A percentile compares a stretch with the other conserved stretches of the same genome.
phyloP scores from a whole-genome alignment of 2,888 invertebrate genomes.

The Strigamia maritima region DNA sequence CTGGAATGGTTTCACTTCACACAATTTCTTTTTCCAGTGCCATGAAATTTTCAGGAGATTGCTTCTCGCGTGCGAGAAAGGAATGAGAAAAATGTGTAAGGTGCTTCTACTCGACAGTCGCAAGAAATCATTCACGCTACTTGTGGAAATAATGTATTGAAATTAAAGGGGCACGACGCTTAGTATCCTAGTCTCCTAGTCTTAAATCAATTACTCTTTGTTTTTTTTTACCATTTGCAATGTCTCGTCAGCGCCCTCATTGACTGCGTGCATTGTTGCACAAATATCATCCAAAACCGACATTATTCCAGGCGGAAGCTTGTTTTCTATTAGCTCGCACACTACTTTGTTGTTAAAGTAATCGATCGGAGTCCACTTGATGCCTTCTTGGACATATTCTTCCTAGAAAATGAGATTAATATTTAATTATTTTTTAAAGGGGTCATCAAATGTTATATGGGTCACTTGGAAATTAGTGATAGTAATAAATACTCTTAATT shows the following conservation, averaged over 20 bases:
- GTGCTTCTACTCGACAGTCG: not conserved
- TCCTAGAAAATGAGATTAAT: constrained; percentile 54
- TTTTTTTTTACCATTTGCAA: constrained; percentile 55
- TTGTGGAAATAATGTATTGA: not conserved
- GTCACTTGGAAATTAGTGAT: not conserved
- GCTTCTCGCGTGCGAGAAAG: not conserved
- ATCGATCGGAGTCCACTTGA: constrained; percentile 65
- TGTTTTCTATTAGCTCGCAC: constrained; percentile 65
- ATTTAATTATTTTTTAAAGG: not conserved
- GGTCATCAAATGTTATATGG: not conserved
- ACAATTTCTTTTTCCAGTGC: not conserved
- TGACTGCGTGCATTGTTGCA: constrained; percentile 66
- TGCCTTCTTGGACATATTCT: constrained; percentile 65
- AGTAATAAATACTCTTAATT: too few relatives aligned
- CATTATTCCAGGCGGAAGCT: constrained; percentile 64
- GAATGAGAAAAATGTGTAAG: not conserved
- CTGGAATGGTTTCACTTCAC: not conserved
- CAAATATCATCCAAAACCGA: constrained; percentile 66
- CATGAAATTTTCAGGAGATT: not conserved
- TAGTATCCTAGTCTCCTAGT: too few relatives aligned
- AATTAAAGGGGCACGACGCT: too few relatives aligned
- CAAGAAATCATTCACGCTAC: not conserved
- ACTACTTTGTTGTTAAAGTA: constrained; percentile 69
- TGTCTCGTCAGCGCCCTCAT: constrained; percentile 62
- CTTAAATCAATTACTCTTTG: not conserved